A percentile compares a stretch with the other conserved stretches of the same genome.
Evolutionary conservation across 2,797 vertebrate species (phyloP).

Genomic region (Gymnopithys bicolor): DNA sequence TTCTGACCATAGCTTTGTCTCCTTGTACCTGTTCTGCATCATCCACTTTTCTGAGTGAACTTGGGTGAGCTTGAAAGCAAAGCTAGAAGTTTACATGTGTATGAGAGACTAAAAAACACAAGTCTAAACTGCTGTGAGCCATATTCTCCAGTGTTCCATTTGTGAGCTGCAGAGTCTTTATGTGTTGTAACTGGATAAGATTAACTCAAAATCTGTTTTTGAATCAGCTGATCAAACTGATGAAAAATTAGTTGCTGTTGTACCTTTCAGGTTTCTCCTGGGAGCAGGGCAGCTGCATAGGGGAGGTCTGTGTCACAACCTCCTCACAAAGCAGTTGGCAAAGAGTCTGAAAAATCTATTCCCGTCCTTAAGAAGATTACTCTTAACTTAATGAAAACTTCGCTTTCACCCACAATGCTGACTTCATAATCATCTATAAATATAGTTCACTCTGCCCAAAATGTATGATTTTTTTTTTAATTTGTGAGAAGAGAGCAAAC

Average conservation of each 20-base stretch:
- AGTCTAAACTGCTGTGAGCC: background rate
- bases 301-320: accelerated
- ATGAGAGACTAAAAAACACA: background rate
- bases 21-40: background rate
- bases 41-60: background rate
- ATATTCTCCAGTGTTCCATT: background rate
- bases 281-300: background rate
- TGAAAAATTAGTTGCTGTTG: background rate
- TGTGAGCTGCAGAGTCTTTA: background rate
- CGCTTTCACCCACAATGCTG: background rate
- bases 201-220: background rate
- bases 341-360: background rate
- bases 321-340: background rate
- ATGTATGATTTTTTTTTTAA: background rate
- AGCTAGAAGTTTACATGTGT: background rate
- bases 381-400: background rate
- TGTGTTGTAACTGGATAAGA: background rate
- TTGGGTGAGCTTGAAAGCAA: background rate
- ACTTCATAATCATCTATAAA: background rate
- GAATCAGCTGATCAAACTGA: background rate
- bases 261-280: background rate
- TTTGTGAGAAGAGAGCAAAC: background rate
- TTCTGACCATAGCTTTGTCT: background rate
- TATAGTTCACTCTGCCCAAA: background rate
- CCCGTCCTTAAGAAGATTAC: background rate